Evolutionary conservation across 2,797 vertebrate species (phyloP).

Genomic region (Denticeps clupeoides): DNA sequence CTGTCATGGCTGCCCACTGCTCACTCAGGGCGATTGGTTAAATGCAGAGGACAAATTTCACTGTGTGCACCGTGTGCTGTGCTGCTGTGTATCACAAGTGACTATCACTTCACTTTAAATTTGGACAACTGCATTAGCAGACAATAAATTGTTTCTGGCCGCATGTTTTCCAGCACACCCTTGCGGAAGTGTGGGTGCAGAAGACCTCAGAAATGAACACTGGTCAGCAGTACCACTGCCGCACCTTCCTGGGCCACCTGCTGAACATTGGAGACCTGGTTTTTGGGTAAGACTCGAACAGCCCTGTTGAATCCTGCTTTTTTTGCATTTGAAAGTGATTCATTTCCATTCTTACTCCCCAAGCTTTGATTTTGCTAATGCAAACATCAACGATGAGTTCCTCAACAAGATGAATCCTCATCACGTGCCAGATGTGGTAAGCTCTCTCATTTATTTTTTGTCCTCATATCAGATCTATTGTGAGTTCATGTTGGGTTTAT

Average conservation of each 20-base stretch:
- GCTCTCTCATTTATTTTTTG: slow-evolving; percentile 13
- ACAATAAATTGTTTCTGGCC: too few species aligned
- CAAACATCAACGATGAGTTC: slow-evolving; percentile 87
- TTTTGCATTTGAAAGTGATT: not conserved
- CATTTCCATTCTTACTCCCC: slow-evolving; percentile 11
- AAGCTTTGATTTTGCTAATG: slow-evolving; percentile 90
- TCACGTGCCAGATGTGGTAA: slow-evolving; percentile 85
- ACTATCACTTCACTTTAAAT: too few species aligned
- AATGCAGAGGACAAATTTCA: too few species aligned
- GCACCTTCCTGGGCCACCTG: slow-evolving; percentile 87
- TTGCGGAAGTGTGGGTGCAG: slow-evolving; percentile 92
- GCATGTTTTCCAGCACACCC: slow-evolving; percentile 74
- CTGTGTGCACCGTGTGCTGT: too few species aligned
- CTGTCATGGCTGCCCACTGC: too few species aligned
- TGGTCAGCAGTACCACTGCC: slow-evolving; percentile 87
- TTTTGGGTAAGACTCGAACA: slow-evolving; percentile 57
- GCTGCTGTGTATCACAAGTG: too few species aligned
- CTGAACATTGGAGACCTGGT: slow-evolving; percentile 93
- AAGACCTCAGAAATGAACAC: slow-evolving; percentile 91
- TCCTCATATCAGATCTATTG: too few species aligned
- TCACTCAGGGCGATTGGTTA: too few species aligned
- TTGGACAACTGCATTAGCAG: too few species aligned
- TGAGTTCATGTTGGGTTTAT: too few species aligned
- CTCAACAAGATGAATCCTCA: slow-evolving; percentile 92
- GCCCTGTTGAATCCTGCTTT: not conserved